Conservation (phyloP, 2,888 invertebrate species). For the Hypolimnas misippus region DNA sequence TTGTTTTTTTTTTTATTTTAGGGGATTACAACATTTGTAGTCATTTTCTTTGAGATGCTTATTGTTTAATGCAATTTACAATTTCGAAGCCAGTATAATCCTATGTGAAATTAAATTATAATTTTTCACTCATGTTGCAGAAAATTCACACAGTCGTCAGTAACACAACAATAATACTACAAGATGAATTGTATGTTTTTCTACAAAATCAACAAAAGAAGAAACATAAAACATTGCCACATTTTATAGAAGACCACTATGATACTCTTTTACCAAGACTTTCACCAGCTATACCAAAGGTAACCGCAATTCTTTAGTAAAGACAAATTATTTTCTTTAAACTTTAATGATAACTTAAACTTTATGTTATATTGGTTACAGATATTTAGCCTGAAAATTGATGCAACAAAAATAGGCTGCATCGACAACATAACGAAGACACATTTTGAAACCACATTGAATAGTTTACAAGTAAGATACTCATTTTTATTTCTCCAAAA, state of each 20-base stretch:
- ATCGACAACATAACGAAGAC: conserved; percentile 87
- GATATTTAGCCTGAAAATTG: conserved; percentile 90
- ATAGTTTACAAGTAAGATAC: conserved; percentile 84
- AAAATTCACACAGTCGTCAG: conserved; percentile 86
- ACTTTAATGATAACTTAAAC: too few species aligned
- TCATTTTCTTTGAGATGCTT: too few species aligned
- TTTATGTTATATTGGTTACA: conserved; percentile 60
- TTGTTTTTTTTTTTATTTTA: too few species aligned
- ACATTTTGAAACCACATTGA: conserved; percentile 88
- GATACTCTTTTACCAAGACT: conserved; percentile 85
- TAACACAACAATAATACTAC: conserved; percentile 82
- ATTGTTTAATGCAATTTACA: background rate
- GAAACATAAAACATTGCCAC: conserved; percentile 39
- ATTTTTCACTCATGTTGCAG: conserved; percentile 65
- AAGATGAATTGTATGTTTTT: conserved; percentile 84
- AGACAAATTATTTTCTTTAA: too few species aligned
- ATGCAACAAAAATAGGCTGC: conserved; percentile 88
- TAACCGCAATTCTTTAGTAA: conserved; percentile 55
- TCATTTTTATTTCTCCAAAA: too few species aligned
- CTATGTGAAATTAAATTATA: background rate
- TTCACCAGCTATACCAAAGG: conserved; percentile 92
- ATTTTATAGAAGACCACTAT: conserved; percentile 53
- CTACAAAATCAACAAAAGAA: conserved; percentile 68
- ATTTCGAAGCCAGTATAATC: background rate
- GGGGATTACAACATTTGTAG: too few species aligned